A percentile compares a stretch with the other conserved stretches of the same genome.
Conservation (phyloP, 2,888 invertebrate species). For the Meteorus cinctellus region DNA sequence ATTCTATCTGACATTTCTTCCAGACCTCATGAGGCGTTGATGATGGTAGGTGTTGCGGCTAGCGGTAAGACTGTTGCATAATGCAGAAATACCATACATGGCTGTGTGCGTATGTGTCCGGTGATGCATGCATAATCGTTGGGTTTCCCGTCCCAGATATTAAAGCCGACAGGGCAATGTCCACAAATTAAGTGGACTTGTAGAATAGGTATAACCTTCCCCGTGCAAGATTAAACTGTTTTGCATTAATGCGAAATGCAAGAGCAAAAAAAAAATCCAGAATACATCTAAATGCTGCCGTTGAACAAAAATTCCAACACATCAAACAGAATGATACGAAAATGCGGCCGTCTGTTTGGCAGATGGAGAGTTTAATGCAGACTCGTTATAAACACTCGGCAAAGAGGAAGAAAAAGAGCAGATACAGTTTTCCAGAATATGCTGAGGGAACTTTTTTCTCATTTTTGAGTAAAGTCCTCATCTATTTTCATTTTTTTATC, state of each 20-base stretch:
- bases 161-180: constrained; percentile 12
- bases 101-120: constrained; percentile 2
- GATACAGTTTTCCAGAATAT: not conserved
- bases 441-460: not conserved
- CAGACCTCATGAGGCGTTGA: constrained; percentile 2
- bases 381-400: not conserved
- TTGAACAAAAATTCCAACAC: not conserved
- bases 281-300: not conserved
- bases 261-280: not conserved
- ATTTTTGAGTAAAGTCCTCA: not conserved
- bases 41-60: constrained; percentile 21
- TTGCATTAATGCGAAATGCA: not conserved
- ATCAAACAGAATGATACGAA: not conserved
- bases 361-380: constrained; percentile 16
- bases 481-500: constrained; percentile 43
- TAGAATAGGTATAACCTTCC: not conserved
- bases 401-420: not conserved
- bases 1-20: not conserved
- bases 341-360: too few relatives aligned
- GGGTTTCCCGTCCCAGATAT: constrained; percentile 8
- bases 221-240: constrained; percentile 5
- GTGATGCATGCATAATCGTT: constrained; percentile 25
- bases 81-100: not conserved
- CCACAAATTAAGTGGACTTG: constrained; percentile 14
- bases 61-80: constrained; percentile 19